A percentile compares a stretch with the other conserved stretches of the same genome.
phyloP scores from a whole-genome alignment of 2,113 vertebrate genomes.

The Centropristis striata region DNA sequence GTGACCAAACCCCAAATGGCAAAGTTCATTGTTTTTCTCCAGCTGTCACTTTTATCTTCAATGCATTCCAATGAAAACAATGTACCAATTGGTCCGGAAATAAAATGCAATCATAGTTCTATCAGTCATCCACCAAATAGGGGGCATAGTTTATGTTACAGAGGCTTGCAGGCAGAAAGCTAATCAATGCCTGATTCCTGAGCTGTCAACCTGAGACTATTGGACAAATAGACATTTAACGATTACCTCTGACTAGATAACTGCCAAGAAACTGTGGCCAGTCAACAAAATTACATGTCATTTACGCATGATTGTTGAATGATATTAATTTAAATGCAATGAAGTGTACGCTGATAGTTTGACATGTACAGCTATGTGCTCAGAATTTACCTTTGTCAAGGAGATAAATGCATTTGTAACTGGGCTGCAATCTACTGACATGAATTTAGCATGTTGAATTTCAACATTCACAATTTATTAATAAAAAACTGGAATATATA shows the following conservation, averaged over 20 bases:
- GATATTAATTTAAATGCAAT: constrained; percentile 33
- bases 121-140: constrained; percentile 56
- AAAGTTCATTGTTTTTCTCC: neutral
- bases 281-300: constrained; percentile 4
- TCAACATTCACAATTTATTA: too few species aligned
- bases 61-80: constrained; percentile 20
- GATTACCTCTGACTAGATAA: constrained; percentile 45
- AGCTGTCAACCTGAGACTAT: constrained; percentile 37
- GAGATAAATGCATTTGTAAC: neutral
- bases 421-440: neutral
- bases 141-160: constrained; percentile 35
- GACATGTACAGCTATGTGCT: neutral
- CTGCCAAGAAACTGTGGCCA: neutral
- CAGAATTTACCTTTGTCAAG: neutral
- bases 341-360: neutral
- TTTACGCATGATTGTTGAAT: neutral
- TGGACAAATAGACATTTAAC: constrained; percentile 15
- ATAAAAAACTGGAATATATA: too few species aligned
- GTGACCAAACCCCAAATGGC: neutral
- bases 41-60: constrained; percentile 15
- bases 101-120: constrained; percentile 54
- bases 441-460: neutral
- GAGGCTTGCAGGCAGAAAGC: constrained; percentile 32
- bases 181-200: constrained; percentile 61
- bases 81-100: constrained; percentile 48